Percentiles rank a stretch among this genome's conserved stretches.
Conservation (phyloP, 1,140 invertebrate species). For the Cylas formicarius region DNA sequence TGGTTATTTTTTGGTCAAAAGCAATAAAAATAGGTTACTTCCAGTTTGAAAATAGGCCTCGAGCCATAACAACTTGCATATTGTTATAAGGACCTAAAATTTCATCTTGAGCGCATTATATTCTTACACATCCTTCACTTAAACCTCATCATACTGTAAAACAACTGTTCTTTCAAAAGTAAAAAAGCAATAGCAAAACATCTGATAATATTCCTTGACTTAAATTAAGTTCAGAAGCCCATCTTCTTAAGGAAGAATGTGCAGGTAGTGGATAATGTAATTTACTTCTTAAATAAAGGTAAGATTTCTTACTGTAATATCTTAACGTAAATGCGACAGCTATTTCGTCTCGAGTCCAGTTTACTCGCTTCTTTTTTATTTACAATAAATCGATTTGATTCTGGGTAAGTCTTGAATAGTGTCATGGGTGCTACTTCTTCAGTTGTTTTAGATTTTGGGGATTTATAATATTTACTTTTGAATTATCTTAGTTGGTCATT, state of each 20-base stretch:
- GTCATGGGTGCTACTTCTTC: no score
- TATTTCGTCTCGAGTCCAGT: no score
- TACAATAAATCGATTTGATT: no score
- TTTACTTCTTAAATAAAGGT: no score
- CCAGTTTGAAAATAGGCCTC: constrained; percentile 38
- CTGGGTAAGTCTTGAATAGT: no score
- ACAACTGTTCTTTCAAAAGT: constrained; percentile 28
- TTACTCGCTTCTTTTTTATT: no score
- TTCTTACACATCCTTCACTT: constrained; percentile 33
- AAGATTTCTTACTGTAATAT: no score
- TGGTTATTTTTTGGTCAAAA: constrained; percentile 38
- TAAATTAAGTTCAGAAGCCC: constrained; percentile 22
- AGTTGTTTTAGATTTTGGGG: no score
- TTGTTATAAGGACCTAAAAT: constrained; percentile 37
- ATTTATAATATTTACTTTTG: no score
- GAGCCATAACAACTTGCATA: constrained; percentile 36
- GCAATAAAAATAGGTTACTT: constrained; percentile 39
- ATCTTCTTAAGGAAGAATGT: constrained; percentile 20
- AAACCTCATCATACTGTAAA: constrained; percentile 35
- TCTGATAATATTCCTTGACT: constrained; percentile 19
- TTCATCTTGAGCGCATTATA: constrained; percentile 36
- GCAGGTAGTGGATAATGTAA: no score
- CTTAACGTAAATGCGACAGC: no score
- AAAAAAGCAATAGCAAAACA: constrained; percentile 17
- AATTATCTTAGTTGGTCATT: no score